These are phyloP conservation scores for Andrena cerasifolii DNA, from an alignment of 1,140 invertebrate genomes.

Conservation along the genomic window DNA sequence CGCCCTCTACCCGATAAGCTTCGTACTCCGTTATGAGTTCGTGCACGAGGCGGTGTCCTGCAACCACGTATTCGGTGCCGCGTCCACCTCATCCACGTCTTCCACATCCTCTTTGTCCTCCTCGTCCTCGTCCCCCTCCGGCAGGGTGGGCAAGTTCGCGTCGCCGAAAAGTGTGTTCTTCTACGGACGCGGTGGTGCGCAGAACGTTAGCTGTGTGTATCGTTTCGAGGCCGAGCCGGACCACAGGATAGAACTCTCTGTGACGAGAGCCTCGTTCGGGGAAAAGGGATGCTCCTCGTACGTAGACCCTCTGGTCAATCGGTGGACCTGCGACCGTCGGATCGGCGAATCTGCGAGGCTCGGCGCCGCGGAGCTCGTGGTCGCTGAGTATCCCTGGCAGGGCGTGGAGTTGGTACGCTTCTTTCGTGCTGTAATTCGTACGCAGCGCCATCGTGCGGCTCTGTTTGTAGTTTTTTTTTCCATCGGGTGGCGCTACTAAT, in stretches of 20 bases:
- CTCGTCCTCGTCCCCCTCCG: conserved; percentile 46
- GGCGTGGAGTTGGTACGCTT: conserved; percentile 84
- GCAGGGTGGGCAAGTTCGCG: conserved; percentile 85
- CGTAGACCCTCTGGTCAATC: conserved; percentile 85
- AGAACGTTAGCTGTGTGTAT: conserved; percentile 89
- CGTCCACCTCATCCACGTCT: conserved; percentile 65
- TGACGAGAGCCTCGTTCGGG: conserved; percentile 86
- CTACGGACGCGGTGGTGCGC: conserved; percentile 89
- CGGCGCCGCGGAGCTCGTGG: conserved; percentile 86
- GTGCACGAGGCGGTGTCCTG: conserved; percentile 85
- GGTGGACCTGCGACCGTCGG: conserved; percentile 86
- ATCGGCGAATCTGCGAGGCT: conserved; percentile 64
- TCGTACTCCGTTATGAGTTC: conserved; percentile 91
- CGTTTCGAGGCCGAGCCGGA: conserved; percentile 87
- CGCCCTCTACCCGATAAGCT: conserved; percentile 89
- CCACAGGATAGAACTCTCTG: conserved; percentile 86
- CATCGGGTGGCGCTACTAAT: too few relatives aligned
- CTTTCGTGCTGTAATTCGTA: too few relatives aligned
- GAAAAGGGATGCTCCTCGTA: conserved; percentile 86
- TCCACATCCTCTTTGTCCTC: conserved; percentile 72
- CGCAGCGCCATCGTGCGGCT: too few relatives aligned
- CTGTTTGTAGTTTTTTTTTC: too few relatives aligned
- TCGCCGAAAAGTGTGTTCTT: conserved; percentile 92
- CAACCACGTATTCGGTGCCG: conserved; percentile 84
- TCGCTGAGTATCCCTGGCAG: conserved; percentile 89